Evolutionary conservation across 1,140 invertebrate species (phyloP).

Genomic region (Hypsibius dujardini): DNA sequence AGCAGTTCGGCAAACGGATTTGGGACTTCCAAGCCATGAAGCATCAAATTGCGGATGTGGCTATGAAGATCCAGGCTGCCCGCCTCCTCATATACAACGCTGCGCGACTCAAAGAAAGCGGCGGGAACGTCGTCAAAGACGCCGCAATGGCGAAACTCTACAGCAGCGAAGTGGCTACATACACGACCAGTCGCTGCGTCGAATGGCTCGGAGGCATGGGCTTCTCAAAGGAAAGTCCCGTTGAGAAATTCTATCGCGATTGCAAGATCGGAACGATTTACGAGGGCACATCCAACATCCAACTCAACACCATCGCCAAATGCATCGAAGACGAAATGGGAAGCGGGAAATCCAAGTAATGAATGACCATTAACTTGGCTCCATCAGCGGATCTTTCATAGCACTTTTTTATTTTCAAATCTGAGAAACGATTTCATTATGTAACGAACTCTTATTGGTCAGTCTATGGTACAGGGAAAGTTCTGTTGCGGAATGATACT

Average conservation of each 20-base stretch:
- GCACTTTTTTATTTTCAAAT: too few species aligned
- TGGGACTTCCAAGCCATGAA: slow-evolving; percentile 82
- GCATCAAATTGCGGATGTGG: slow-evolving; percentile 74
- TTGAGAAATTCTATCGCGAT: slow-evolving; percentile 90
- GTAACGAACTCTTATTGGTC: too few species aligned
- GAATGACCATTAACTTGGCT: too few species aligned
- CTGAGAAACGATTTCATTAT: too few species aligned
- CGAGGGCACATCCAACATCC: slow-evolving; percentile 92
- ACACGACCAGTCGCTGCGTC: slow-evolving; percentile 69
- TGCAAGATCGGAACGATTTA: slow-evolving; percentile 81
- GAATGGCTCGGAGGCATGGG: slow-evolving; percentile 96
- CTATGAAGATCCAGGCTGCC: slow-evolving; percentile 69
- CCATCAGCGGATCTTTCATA: too few species aligned
- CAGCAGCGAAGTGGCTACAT: slow-evolving; percentile 66
- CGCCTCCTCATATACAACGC: slow-evolving; percentile 81
- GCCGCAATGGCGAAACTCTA: slow-evolving; percentile 86
- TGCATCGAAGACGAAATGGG: slow-evolving; percentile 44
- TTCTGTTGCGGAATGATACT: too few species aligned
- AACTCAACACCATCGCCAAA: slow-evolving; percentile 90
- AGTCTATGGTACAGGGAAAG: too few species aligned
- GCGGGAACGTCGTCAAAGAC: slow-evolving; percentile 64
- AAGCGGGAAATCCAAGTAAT: too few species aligned
- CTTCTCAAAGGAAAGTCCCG: slow-evolving; percentile 80
- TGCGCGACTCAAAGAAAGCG: slow-evolving; percentile 63
- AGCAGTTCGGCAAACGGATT: slow-evolving; percentile 74